phyloP scores from a whole-genome alignment of 2,888 invertebrate species.

The Thymelicus acteon region DNA sequence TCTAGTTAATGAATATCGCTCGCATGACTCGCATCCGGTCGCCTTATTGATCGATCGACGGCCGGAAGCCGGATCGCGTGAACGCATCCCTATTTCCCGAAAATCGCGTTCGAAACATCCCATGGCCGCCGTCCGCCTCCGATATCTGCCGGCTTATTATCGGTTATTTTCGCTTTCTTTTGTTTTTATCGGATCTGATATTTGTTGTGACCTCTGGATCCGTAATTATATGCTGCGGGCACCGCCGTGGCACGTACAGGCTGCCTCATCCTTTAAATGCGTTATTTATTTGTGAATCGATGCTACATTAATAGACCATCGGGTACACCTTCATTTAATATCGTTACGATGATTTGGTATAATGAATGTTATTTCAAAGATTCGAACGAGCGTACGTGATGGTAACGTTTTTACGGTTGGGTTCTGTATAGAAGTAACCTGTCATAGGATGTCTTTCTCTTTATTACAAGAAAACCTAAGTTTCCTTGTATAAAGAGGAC shows the following conservation, averaged over 20 bases:
- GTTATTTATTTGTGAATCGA: constrained; percentile 82
- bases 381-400: constrained; percentile 40
- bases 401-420: constrained; percentile 51
- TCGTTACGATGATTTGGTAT: constrained; percentile 75
- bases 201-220: constrained; percentile 80
- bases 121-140: constrained; percentile 69
- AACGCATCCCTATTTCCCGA: constrained; percentile 60
- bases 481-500: no score
- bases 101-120: constrained; percentile 69
- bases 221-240: constrained; percentile 75
- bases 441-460: neutral
- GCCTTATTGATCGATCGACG: constrained; percentile 60
- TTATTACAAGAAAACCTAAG: neutral
- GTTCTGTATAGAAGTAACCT: neutral
- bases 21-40: constrained; percentile 64
- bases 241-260: constrained; percentile 64
- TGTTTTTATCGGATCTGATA: constrained; percentile 73
- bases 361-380: constrained; percentile 72
- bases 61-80: constrained; percentile 67
- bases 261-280: constrained; percentile 73
- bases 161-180: constrained; percentile 79
- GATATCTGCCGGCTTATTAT: constrained; percentile 71
- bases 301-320: constrained; percentile 78
- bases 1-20: constrained; percentile 58
- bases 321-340: constrained; percentile 82